phyloP scores from a whole-genome alignment of 2,888 invertebrate species.

The Noctua pronuba region DNA sequence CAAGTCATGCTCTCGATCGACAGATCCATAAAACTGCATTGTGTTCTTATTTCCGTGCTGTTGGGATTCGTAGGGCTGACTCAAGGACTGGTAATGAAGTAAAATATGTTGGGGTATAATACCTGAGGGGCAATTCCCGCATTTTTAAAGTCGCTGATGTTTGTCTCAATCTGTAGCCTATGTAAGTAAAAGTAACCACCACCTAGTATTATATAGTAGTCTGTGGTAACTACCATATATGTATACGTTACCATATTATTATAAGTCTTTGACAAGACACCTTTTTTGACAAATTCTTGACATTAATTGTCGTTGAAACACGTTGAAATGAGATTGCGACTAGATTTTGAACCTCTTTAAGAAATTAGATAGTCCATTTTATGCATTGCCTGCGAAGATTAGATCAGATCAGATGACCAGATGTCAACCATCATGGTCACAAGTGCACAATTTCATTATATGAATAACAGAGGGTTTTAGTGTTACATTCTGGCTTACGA shows the following conservation, averaged over 20 bases:
- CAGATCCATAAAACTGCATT: slow-evolving; percentile 43
- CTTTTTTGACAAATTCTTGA: neutral
- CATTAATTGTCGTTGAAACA: neutral
- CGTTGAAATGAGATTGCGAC: neutral
- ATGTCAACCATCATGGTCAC: neutral
- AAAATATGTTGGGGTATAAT: neutral
- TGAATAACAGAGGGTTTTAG: neutral
- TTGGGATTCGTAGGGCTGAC: slow-evolving; percentile 28
- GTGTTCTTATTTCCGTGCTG: slow-evolving; percentile 44
- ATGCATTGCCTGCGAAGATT: neutral
- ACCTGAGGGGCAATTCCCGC: neutral
- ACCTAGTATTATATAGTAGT: too few relatives aligned
- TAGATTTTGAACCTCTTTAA: neutral
- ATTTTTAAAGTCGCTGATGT: neutral
- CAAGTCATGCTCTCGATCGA: slow-evolving; percentile 62
- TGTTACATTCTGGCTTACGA: neutral
- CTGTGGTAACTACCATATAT: too few relatives aligned
- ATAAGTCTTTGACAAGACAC: too few relatives aligned
- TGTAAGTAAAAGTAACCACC: too few relatives aligned
- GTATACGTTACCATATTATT: too few relatives aligned
- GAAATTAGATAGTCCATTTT: neutral
- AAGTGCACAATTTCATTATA: neutral
- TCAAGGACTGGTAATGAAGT: neutral
- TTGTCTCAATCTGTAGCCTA: neutral
- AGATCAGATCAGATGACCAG: too few relatives aligned